These are phyloP conservation scores for Saguinus oedipus DNA, from an alignment of 2,797 vertebrate genomes.

Conservation along the genomic window DNA sequence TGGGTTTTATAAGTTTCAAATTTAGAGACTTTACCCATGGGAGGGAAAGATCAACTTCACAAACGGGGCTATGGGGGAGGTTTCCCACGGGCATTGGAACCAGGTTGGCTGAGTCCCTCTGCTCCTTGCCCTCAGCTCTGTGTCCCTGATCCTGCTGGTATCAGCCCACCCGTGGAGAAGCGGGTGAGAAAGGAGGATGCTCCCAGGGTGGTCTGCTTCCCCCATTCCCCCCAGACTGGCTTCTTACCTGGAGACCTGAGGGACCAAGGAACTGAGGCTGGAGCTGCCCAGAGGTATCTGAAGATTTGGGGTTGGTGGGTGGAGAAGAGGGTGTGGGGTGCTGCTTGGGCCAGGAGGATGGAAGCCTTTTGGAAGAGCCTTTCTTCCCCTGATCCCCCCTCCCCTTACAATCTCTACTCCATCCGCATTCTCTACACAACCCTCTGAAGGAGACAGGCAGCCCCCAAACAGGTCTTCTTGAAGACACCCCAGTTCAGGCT, in stretches of 20 bases:
- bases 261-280: not conserved
- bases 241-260: not conserved
- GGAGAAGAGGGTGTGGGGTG: not conserved
- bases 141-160: not conserved
- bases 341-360: no score
- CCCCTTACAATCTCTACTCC: not conserved
- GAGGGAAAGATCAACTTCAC: not conserved
- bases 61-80: not conserved
- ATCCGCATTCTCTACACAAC: not conserved
- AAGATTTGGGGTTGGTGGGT: not conserved
- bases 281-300: not conserved
- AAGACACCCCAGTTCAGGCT: not conserved
- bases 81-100: not conserved
- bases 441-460: not conserved
- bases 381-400: not conserved
- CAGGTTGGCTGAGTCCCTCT: no score
- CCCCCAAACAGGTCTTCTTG: not conserved
- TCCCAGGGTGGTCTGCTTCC: not conserved
- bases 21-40: not conserved
- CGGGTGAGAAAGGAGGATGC: not conserved
- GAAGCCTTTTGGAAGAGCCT: not conserved
- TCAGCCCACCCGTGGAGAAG: not conserved
- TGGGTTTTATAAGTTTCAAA: not conserved
- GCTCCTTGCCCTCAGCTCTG: not conserved
- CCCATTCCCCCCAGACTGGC: not conserved